A percentile compares a stretch with the other conserved stretches of the same genome.
These are phyloP conservation scores for Siniperca chuatsi DNA, from an alignment of 2,113 vertebrate species.

Conservation along the genomic window DNA sequence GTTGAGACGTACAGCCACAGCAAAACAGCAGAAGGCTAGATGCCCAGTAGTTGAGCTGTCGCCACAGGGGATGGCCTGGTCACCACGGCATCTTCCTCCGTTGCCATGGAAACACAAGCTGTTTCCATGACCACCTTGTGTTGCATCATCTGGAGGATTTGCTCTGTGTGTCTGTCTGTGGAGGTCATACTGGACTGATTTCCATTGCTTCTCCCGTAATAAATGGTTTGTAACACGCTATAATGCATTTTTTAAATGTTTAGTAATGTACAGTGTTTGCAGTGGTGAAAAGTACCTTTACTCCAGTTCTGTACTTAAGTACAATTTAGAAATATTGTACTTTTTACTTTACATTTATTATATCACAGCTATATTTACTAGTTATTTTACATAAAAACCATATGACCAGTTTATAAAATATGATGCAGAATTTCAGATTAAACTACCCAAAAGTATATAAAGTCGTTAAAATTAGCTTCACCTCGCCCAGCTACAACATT, in stretches of 20 bases:
- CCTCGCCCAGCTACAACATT: background rate
- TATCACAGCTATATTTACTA: background rate
- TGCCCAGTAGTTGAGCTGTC: constrained; percentile 18
- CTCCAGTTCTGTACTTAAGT: too few species aligned
- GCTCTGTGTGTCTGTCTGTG: background rate
- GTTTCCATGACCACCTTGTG: constrained; percentile 74
- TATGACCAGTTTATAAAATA: too few species aligned
- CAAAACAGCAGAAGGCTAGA: background rate
- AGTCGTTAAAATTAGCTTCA: background rate
- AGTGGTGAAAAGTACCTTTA: too few species aligned
- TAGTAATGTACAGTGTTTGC: too few species aligned
- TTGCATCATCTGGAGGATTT: constrained; percentile 45
- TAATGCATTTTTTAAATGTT: too few species aligned
- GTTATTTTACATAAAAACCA: background rate
- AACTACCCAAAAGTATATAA: background rate
- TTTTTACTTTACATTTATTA: background rate
- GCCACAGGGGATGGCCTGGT: constrained; percentile 23
- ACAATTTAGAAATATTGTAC: too few species aligned
- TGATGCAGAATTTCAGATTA: too few species aligned
- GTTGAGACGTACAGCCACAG: background rate
- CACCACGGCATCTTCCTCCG: constrained; percentile 26
- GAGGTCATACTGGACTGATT: background rate
- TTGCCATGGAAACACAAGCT: constrained; percentile 71
- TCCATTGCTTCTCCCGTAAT: too few species aligned
- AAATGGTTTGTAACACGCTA: too few species aligned